Evolutionary conservation across 2,113 vertebrate species (phyloP), one percentile per base, ranked within the genome.

Genomic region (Albula goreensis): DNA sequence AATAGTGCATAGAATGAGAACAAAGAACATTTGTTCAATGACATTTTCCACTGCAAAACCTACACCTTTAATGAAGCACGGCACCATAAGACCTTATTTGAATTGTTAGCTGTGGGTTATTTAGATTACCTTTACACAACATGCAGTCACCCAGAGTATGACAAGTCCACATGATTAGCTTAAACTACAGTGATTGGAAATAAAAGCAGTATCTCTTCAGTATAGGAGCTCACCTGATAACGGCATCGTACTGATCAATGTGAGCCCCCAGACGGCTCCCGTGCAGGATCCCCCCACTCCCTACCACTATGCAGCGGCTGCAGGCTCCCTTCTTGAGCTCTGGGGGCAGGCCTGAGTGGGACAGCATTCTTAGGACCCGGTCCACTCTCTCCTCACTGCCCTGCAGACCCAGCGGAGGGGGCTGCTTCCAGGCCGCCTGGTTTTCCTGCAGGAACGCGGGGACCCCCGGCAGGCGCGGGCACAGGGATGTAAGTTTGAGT

Each of bases 191-290:
- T 22, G 17, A 56, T 6, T 56, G 53, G 53, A 56, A 6, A 12
- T 66, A 19, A 66, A 19, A 66, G 60, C 22, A 19, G 60, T 19
- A 22, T 19, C 60, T 4, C 60, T 22, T 66, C 60, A 66, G 2
- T 22, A 52, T 56, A 5, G 17, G 51, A 12, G 12, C 86, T 80
- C 86, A 96, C 96, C 96, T 95, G 88, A 96, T 95, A 83, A 96
- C 92, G 57, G 96, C 80, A 80, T 96, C 93, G 84, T 96, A 94
- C 85, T 93, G 93, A 89, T 96, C 94, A 84, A 96, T 96, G 86
- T 95, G 94, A n/a, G 93, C 86, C 80, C 95, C 96, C 80, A 96
- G 94, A 77, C 91, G 91, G 89, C 94, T 96, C 19, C 93, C 94
- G 0, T 91, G 90, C 87, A 96, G 94, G 82, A 95, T 82, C 22